These are phyloP conservation scores for Lasioglossum zephyrum DNA, from an alignment of 2,888 invertebrate genomes.

Conservation along the genomic window DNA sequence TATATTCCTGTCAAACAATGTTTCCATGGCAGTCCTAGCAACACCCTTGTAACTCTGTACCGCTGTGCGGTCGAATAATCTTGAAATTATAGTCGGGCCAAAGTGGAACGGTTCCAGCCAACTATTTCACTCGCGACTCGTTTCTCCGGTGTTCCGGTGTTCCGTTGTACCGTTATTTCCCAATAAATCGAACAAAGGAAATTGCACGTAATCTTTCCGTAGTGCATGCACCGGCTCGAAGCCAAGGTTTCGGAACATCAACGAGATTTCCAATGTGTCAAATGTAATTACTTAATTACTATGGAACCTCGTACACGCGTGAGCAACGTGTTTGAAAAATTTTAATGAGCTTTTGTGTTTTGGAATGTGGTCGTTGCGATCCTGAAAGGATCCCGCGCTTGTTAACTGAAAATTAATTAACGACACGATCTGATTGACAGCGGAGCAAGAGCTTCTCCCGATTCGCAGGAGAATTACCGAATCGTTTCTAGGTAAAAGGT, in stretches of 20 bases:
- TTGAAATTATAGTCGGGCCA: background rate
- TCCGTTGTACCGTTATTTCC: background rate
- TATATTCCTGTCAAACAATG: conserved; percentile 37
- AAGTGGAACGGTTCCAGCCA: background rate
- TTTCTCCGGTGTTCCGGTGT: background rate
- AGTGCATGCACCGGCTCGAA: background rate
- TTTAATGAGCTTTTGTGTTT: background rate
- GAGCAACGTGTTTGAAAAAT: background rate
- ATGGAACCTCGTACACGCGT: background rate
- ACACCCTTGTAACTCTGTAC: conserved; percentile 26
- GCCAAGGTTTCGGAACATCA: background rate
- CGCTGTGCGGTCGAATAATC: conserved; percentile 14
- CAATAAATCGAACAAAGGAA: background rate
- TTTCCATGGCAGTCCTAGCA: background rate
- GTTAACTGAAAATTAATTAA: background rate
- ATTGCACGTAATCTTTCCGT: background rate
- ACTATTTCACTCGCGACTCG: background rate
- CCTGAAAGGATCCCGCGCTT: background rate
- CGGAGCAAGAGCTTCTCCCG: background rate
- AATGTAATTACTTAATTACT: background rate
- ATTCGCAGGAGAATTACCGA: background rate
- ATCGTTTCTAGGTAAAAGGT: background rate
- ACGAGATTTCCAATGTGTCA: background rate
- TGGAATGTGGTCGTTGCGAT: background rate
- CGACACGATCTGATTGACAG: background rate